These are phyloP conservation scores for Nomia melanderi DNA, from an alignment of 1,140 invertebrate genomes.

Conservation along the genomic window DNA sequence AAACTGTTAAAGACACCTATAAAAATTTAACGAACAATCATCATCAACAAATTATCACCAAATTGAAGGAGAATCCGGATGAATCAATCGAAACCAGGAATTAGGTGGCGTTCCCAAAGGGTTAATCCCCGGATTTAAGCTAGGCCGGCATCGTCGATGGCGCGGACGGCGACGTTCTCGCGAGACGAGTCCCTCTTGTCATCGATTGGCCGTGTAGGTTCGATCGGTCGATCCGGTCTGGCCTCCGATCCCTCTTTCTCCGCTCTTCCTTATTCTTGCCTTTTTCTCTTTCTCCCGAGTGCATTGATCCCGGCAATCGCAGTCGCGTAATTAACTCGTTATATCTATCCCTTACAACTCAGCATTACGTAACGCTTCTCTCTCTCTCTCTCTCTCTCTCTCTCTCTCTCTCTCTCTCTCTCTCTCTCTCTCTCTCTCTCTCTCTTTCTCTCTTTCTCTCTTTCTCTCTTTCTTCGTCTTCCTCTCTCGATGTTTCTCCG, in stretches of 20 bases:
- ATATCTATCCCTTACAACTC: constrained; percentile 61
- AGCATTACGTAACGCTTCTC: constrained; percentile 62
- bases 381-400: constrained; percentile 5
- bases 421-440: not conserved
- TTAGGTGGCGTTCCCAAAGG: too few species aligned
- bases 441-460: constrained; percentile 30
- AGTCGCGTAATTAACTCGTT: constrained; percentile 70
- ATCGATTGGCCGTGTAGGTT: constrained; percentile 25
- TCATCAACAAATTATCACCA: too few species aligned
- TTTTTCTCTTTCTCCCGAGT: constrained; percentile 54
- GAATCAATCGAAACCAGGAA: too few species aligned
- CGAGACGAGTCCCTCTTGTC: constrained; percentile 35
- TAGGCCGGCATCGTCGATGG: not conserved
- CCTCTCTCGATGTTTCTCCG: not conserved
- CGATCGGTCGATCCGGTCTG: constrained; percentile 45
- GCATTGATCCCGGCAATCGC: constrained; percentile 63
- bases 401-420: not conserved
- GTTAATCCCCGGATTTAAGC: constrained; percentile 22
- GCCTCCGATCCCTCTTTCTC: constrained; percentile 3
- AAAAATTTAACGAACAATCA: too few species aligned
- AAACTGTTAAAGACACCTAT: too few species aligned
- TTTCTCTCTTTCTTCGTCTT: not conserved
- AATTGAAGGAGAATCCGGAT: too few species aligned
- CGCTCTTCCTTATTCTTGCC: constrained; percentile 28
- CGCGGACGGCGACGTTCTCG: constrained; percentile 8